Base-by-base conservation (phyloP, 2,113 vertebrate species). In the Amphiprion percula region DNA sequence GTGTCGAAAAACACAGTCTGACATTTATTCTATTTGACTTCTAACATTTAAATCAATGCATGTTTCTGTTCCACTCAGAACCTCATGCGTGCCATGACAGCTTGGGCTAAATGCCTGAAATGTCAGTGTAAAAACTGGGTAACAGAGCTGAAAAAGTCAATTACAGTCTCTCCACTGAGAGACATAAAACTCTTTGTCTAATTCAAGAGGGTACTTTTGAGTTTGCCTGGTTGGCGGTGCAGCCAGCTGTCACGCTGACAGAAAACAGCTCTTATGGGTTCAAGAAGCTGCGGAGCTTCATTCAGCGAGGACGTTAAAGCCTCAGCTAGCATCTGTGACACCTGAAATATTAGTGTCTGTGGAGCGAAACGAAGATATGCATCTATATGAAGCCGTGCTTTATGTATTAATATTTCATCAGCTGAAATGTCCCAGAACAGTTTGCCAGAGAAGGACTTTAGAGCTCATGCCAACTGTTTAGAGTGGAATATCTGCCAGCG, bases 181-280 rank as follows among this genome's bases (percentile, higher is more conserved):
- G 47, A 52, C 79, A 77, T 87, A 47, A 79, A 87, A 67, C 15
- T 80, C 79, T 82, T 89, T 77, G 82, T 87, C 69, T 80, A 78
- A 79, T 82, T 85, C 59, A 46, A 79, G 60, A 80, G 72, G 71
- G 74, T 28, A 19, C 75, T 80, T 65, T 39, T 72, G 61, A 77
- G 68, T 80, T 8, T 23, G 78, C 62, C 65, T 60, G 77, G 19
- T 66, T 74, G 79, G 69, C 68, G 39, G 62, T 56, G 77, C 73
- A 68, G 80, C 80, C 88, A 81, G 82, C 74, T 90, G 85, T 87
- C 77, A 63, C 58, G 15, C 66, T 58, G 73, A 55, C 62, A 71
- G 54, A 26, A 46, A 63, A 26, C 16, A 0, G 54, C 41, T 5
- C 74, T 83, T 61, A 80, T 56, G 68, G 68, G 37, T 63, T 76